phyloP scores from a whole-genome alignment of 1,140 invertebrate genomes.

The Pseudobourletiella spinata region DNA sequence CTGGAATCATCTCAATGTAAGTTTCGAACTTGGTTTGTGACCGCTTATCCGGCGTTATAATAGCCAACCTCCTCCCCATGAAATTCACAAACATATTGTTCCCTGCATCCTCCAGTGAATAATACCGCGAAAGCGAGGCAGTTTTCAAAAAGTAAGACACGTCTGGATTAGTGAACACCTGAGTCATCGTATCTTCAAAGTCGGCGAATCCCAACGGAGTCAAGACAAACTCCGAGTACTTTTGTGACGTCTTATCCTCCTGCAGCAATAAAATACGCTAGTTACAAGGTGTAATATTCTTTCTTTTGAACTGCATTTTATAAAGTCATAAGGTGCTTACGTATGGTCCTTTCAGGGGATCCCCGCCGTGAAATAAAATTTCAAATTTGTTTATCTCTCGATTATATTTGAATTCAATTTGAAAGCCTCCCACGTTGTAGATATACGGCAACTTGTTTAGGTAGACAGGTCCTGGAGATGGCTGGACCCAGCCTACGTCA shows the following conservation, averaged over 20 bases:
- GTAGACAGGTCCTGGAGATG: not conserved
- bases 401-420: not conserved
- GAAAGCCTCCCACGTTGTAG: not conserved
- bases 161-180: not conserved
- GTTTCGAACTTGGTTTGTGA: not conserved
- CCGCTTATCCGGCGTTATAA: not conserved
- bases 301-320: not conserved
- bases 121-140: not conserved
- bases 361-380: not conserved
- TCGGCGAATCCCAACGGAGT: not conserved
- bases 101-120: not conserved
- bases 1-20: not conserved
- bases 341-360: not conserved
- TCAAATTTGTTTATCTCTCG: not conserved
- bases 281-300: not conserved
- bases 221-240: not conserved
- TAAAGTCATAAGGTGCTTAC: not conserved
- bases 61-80: not conserved
- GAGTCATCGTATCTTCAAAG: not conserved
- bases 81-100: not conserved
- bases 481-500: not conserved
- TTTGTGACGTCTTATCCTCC: not conserved
- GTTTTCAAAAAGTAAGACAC: not conserved
- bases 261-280: not conserved
- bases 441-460: not conserved